These are phyloP conservation scores for Nycticebus coucang DNA, from an alignment of 2,113 vertebrate genomes.

Conservation along the genomic window DNA sequence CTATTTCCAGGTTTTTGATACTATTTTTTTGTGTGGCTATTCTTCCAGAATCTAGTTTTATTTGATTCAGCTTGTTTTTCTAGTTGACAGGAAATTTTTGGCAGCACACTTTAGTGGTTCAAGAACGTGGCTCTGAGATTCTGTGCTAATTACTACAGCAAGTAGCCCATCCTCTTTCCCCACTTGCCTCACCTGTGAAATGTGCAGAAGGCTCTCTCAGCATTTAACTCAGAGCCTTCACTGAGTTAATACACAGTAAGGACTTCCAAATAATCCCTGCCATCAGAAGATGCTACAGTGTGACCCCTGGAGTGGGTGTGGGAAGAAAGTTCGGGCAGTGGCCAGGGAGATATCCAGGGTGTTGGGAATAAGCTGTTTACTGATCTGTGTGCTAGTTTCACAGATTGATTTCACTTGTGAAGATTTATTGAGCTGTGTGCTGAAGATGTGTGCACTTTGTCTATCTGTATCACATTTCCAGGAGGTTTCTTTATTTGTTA, in stretches of 20 bases:
- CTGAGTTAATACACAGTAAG: no score
- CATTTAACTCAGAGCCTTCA: no score
- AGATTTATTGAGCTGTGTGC: background rate
- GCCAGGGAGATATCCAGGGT: background rate
- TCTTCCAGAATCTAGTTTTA: no score
- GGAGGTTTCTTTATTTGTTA: background rate
- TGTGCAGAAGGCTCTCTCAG: background rate
- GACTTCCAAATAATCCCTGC: background rate
- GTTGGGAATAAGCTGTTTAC: background rate
- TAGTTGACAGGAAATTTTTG: background rate
- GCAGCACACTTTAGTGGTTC: background rate
- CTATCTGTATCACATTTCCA: background rate
- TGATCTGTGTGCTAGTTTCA: background rate
- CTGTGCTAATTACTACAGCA: background rate
- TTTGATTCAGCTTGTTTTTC: background rate
- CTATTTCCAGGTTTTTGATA: background rate
- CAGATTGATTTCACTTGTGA: background rate
- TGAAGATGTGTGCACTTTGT: background rate
- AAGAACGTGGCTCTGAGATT: background rate
- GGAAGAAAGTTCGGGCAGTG: background rate
- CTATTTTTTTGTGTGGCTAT: background rate
- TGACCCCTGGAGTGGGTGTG: background rate
- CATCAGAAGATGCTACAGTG: background rate
- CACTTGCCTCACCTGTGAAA: background rate
- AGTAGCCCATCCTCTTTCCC: no score